Conservation (phyloP, 2,113 vertebrate species). For the Bubo bubo region DNA sequence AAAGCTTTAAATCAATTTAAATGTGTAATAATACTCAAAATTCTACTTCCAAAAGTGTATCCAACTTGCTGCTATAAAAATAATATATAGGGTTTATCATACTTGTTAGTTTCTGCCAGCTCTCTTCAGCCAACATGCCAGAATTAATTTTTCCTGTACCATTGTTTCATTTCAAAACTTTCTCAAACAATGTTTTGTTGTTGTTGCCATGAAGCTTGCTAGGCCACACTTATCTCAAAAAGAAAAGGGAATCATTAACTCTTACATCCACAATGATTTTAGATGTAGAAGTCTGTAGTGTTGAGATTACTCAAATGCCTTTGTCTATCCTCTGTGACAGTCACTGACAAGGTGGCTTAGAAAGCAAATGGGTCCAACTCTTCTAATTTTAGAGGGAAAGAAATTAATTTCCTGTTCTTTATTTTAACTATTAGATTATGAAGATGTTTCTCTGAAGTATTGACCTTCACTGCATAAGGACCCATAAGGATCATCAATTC, state of each 20-base stretch:
- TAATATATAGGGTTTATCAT: not conserved
- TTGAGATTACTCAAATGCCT: not conserved
- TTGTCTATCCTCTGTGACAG: not conserved
- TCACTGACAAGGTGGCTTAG: not conserved
- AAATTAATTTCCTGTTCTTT: not conserved
- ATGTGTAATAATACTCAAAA: constrained; percentile 52
- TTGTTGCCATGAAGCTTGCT: not conserved
- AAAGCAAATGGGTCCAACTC: fast-evolving
- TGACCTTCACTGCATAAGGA: not conserved
- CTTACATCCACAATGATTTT: not conserved
- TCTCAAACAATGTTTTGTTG: constrained; percentile 40
- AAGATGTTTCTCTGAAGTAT: not conserved
- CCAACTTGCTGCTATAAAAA: constrained; percentile 15
- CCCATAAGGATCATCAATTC: fast-evolving
- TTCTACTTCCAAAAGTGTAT: constrained; percentile 52
- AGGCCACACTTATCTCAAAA: not conserved
- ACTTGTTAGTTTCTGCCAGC: constrained; percentile 13
- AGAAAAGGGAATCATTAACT: not conserved
- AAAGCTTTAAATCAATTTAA: constrained; percentile 61
- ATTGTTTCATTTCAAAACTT: constrained; percentile 25
- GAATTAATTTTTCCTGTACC: constrained; percentile 27
- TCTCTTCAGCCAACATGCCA: constrained; percentile 33
- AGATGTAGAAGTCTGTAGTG: not conserved
- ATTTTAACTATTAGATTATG: not conserved
- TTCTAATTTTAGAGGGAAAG: not conserved